Evolutionary conservation across 1,140 invertebrate species (phyloP).

Genomic region (Oreohelix idahoensis): DNA sequence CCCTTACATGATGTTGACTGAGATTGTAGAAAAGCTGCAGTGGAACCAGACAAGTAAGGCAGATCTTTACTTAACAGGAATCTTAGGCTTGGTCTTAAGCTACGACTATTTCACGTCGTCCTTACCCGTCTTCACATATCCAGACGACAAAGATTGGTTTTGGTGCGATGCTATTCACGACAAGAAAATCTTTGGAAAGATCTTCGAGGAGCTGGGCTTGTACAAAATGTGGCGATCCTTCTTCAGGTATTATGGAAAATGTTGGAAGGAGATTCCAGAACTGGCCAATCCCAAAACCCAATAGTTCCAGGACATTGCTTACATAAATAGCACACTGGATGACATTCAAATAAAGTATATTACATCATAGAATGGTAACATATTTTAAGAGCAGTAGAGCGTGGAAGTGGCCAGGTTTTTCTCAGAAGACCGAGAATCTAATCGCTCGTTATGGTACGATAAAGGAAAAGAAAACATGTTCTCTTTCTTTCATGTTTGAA

Average conservation of each 20-base stretch:
- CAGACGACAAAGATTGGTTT: neutral
- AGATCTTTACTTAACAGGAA: neutral
- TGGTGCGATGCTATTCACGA: neutral
- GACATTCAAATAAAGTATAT: too few species aligned
- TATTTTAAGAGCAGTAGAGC: too few species aligned
- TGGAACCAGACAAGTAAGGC: neutral
- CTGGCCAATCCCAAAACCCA: neutral
- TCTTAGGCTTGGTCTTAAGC: neutral
- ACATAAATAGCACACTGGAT: too few species aligned
- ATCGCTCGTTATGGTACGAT: too few species aligned
- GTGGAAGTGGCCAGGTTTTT: too few species aligned
- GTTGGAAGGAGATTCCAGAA: slow-evolving; percentile 6
- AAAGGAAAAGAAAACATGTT: too few species aligned
- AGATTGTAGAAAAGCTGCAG: neutral
- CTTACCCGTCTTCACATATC: neutral
- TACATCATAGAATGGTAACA: too few species aligned
- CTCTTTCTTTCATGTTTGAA: too few species aligned
- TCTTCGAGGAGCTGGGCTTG: neutral
- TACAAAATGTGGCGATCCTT: neutral
- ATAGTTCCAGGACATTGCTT: too few species aligned
- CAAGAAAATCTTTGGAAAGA: neutral
- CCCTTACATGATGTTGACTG: neutral
- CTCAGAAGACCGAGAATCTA: too few species aligned
- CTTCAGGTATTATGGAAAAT: slow-evolving; percentile 4
- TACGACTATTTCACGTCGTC: neutral